phyloP scores from a whole-genome alignment of 2,888 invertebrate genomes.

The Galerucella calmariensis region DNA sequence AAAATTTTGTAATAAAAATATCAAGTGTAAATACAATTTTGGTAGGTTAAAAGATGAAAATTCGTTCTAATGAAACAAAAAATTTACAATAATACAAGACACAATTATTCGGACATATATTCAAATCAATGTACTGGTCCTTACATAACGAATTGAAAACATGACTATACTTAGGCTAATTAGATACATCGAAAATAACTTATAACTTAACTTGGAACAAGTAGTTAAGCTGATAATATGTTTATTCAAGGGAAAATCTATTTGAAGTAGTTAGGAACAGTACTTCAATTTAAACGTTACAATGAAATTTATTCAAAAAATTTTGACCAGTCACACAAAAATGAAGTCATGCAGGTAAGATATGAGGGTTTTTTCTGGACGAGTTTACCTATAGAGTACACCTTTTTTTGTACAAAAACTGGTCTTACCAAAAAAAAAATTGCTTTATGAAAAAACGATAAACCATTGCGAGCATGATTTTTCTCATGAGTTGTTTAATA shows the following conservation, averaged over 20 bases:
- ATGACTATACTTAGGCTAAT: too few relatives aligned
- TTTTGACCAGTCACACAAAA: conserved; percentile 18
- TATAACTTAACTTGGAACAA: not conserved
- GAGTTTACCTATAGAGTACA: conserved; percentile 37
- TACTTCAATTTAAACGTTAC: not conserved
- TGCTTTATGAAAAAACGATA: conserved; percentile 29
- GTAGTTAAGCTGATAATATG: not conserved
- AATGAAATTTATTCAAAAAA: not conserved
- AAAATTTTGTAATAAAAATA: conserved; percentile 51
- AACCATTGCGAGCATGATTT: conserved; percentile 43
- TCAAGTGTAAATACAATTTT: conserved; percentile 45
- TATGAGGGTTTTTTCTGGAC: conserved; percentile 10
- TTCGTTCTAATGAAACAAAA: conserved; percentile 39
- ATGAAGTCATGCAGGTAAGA: conserved; percentile 2
- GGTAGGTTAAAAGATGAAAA: conserved; percentile 39
- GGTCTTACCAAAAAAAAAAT: conserved; percentile 34
- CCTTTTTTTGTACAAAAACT: conserved; percentile 35
- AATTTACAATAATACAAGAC: conserved; percentile 27
- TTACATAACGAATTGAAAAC: not conserved
- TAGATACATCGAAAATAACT: not conserved
- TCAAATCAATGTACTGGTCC: conserved; percentile 8
- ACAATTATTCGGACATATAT: not conserved
- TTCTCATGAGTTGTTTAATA: conserved; percentile 51
- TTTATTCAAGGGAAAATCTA: not conserved
- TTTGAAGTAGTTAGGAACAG: not conserved